Evolutionary conservation across 2,888 invertebrate genomes (phyloP).

Genomic region (Clivina fossor): DNA sequence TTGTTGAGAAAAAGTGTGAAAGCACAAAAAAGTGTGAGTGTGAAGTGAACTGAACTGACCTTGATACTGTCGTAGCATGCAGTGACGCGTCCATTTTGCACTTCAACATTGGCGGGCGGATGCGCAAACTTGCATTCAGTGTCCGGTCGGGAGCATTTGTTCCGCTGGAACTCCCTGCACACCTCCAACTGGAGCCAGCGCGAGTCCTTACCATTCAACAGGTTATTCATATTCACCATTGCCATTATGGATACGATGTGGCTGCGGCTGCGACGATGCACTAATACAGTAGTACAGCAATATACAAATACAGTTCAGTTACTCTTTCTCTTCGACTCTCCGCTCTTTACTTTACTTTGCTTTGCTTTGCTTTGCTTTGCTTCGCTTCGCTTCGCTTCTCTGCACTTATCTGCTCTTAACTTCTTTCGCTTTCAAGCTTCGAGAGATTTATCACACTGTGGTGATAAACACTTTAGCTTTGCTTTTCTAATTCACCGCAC

Average conservation of each 20-base stretch:
- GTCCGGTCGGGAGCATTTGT: constrained; percentile 98
- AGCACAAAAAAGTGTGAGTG: too few relatives aligned
- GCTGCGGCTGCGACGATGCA: too few relatives aligned
- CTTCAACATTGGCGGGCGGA: constrained; percentile 99
- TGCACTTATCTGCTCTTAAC: too few relatives aligned
- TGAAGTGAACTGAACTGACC: constrained; percentile 83
- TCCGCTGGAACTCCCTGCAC: constrained; percentile 98
- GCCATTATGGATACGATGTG: constrained; percentile 70
- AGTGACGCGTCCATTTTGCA: constrained; percentile 99
- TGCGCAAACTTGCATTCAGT: constrained; percentile 99
- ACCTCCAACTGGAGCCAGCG: constrained; percentile 99
- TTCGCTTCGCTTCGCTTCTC: too few relatives aligned
- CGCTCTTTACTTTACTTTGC: too few relatives aligned
- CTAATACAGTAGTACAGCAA: neutral
- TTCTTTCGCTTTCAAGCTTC: too few relatives aligned
- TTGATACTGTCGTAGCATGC: constrained; percentile 99
- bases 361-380: too few relatives aligned
- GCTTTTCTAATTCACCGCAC: too few relatives aligned
- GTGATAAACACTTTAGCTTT: too few relatives aligned
- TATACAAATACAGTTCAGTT: neutral
- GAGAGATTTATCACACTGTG: too few relatives aligned
- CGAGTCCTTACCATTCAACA: constrained; percentile 98
- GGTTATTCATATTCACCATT: constrained; percentile 96
- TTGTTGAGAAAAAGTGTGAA: constrained; percentile 11
- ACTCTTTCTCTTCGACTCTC: neutral